A percentile compares a stretch with the other conserved stretches of the same genome.
phyloP scores from a whole-genome alignment of 2,113 vertebrate species.

The Blennius ocellaris region DNA sequence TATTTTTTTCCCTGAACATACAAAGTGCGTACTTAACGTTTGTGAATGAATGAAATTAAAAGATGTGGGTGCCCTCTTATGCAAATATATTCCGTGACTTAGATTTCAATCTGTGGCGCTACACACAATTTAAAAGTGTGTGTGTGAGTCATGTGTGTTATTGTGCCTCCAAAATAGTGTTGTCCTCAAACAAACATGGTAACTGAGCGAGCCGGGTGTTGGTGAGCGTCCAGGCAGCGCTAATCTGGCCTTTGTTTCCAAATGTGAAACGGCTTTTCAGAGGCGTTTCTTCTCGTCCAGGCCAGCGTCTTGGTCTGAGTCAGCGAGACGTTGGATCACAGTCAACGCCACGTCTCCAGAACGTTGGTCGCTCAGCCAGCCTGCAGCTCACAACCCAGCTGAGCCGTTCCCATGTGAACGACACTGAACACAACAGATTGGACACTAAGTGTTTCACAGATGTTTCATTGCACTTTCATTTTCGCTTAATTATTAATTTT shows the following conservation, averaged over 20 bases:
- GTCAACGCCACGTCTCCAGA: slow-evolving; percentile 27
- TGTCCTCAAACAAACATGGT: slow-evolving; percentile 45
- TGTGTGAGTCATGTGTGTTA: background rate
- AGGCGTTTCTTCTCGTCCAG: slow-evolving; percentile 48
- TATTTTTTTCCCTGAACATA: background rate
- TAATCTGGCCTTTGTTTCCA: slow-evolving; percentile 62
- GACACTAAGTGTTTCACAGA: no score
- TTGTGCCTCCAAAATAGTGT: slow-evolving; percentile 2
- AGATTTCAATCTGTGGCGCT: background rate
- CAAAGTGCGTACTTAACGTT: background rate
- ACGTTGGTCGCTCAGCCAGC: no score
- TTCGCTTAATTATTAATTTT: no score
- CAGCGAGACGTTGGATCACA: slow-evolving; percentile 47
- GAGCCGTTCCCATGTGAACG: no score
- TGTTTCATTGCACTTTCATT: no score
- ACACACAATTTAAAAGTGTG: background rate
- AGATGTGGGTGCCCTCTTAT: no score
- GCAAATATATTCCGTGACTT: background rate
- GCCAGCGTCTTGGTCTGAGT: slow-evolving; percentile 47
- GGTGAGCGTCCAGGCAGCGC: slow-evolving; percentile 33
- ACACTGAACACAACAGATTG: no score
- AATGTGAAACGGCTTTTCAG: slow-evolving; percentile 54
- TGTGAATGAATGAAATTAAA: background rate
- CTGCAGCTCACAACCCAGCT: no score
- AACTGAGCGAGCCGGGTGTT: slow-evolving; percentile 16